These are phyloP conservation scores for Psix sp. DNA, from an alignment of 1,140 invertebrate species.

Conservation along the genomic window DNA sequence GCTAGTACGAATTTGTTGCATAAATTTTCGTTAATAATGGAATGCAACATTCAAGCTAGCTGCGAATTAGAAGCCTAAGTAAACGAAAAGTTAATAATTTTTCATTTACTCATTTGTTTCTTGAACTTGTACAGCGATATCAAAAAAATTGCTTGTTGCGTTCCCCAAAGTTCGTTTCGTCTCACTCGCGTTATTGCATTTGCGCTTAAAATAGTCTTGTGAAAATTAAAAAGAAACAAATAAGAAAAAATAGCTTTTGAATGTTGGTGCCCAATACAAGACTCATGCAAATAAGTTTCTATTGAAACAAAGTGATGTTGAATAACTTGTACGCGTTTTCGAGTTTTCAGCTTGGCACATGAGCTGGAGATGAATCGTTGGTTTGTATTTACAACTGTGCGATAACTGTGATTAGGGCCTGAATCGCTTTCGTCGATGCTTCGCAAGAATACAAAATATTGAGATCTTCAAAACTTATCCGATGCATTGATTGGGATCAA, in stretches of 20 bases:
- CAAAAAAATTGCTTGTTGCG: conserved; percentile 38
- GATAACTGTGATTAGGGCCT: conserved; percentile 27
- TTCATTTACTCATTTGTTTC: conserved; percentile 9
- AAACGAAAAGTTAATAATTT: conserved; percentile 16
- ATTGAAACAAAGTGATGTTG: too few relatives aligned
- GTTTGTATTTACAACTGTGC: conserved; percentile 30
- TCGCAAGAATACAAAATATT: conserved; percentile 8
- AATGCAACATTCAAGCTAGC: conserved; percentile 60
- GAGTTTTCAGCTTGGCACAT: not conserved
- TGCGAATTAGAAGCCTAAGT: conserved; percentile 49
- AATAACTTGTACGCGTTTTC: too few relatives aligned
- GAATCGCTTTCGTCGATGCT: conserved; percentile 12
- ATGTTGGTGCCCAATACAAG: too few relatives aligned
- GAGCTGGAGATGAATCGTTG: not conserved
- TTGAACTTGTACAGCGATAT: conserved; percentile 34
- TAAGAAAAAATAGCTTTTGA: too few relatives aligned
- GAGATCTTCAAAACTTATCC: conserved; percentile 25
- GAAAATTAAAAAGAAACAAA: too few relatives aligned
- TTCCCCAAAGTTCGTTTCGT: conserved; percentile 30
- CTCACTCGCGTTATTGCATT: conserved; percentile 36
- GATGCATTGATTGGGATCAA: conserved; percentile 9
- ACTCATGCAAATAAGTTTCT: too few relatives aligned
- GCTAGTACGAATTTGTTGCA: conserved; percentile 55
- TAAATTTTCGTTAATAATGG: conserved; percentile 56
- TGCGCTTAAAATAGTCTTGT: too few relatives aligned